Evolutionary conservation across 2,888 invertebrate genomes (phyloP), one percentile per base, ranked within the genome.

Genomic region (Parnassius glacialis): DNA sequence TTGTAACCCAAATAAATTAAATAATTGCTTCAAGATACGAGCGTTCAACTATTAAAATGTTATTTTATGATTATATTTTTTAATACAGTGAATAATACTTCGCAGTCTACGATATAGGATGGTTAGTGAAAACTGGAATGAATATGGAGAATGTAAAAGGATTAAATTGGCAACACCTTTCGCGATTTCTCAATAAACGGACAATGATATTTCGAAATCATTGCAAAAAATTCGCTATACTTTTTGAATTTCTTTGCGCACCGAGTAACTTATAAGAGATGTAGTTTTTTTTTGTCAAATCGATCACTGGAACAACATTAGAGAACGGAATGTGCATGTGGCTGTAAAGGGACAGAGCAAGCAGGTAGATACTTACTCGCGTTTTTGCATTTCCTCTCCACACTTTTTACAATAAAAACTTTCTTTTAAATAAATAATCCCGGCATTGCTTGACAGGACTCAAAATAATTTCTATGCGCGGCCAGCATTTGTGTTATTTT

Each of bases 351-450:
- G 89, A 87, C 90, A 86, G 84, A 85, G 79, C 75, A 73, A 75
- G 83, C 81, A 83, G 83, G 89, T 88, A 90, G 69, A 59, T 56
- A 63, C 82, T 81, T 81, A 83, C 82, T 71, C 74, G 74, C 75
- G 87, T 91, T 90, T 91, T 91, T 91, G 90, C 90, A 91, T 91
- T 91, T 91, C 91, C 90, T 91, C 83, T 86, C 87, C 87, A 72
- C 70, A 75, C 86, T 91, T 91, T 91, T 91, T 91, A 87, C 81
- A 86, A 86, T 90, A 90, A 90, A 89, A 90, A 91, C 91, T 91
- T 91, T 90, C 91, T 91, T 90, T 87, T 88, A 90, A 90, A 90
- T 90, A 90, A 90, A 91, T 90, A 90, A 88, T 87, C 87, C 87
- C 80, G 83, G 85, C 87, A 80, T 79, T 74, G 83, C 77, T 81